phyloP scores from a whole-genome alignment of 2,888 invertebrate genomes.

The Smittia sp. region DNA sequence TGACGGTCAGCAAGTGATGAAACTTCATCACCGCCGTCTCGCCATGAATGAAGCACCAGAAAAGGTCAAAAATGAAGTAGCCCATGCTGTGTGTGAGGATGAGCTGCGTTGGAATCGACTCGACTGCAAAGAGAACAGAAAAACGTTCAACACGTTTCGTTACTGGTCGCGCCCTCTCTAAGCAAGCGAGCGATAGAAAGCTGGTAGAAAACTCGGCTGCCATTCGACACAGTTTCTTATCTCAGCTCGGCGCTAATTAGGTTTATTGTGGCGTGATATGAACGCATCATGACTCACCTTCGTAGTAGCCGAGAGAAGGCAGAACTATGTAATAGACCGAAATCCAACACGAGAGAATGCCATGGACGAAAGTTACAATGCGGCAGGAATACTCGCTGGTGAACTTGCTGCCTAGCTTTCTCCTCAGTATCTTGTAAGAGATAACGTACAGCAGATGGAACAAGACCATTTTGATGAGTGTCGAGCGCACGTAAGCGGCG shows the following conservation, averaged over 20 bases:
- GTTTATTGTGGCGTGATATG: slow-evolving; percentile 17
- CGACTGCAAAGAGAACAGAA: not conserved
- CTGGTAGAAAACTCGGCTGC: too few species aligned
- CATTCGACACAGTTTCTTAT: not conserved
- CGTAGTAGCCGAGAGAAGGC: slow-evolving; percentile 14
- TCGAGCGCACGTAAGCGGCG: not conserved
- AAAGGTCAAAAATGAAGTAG: slow-evolving; percentile 22
- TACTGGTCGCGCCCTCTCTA: too few species aligned
- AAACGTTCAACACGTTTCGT: not conserved
- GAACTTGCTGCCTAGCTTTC: not conserved
- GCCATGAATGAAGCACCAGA: slow-evolving; percentile 27
- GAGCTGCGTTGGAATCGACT: slow-evolving; percentile 18
- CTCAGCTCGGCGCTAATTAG: not conserved
- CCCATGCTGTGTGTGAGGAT: slow-evolving; percentile 32
- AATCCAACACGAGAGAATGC: not conserved
- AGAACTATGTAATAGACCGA: not conserved
- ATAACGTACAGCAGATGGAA: slow-evolving; percentile 4
- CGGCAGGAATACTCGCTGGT: slow-evolving; percentile 27
- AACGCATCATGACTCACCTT: slow-evolving; percentile 25
- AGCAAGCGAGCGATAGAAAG: too few species aligned
- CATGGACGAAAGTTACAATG: slow-evolving; percentile 28
- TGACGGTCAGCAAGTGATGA: slow-evolving; percentile 32
- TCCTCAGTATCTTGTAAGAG: slow-evolving; percentile 18
- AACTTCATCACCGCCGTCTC: slow-evolving; percentile 21
- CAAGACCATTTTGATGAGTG: not conserved